A percentile compares a stretch with the other conserved stretches of the same genome.
Evolutionary conservation across 1,140 invertebrate genomes (phyloP).

Genomic region (Pogonomyrmex californicus): DNA sequence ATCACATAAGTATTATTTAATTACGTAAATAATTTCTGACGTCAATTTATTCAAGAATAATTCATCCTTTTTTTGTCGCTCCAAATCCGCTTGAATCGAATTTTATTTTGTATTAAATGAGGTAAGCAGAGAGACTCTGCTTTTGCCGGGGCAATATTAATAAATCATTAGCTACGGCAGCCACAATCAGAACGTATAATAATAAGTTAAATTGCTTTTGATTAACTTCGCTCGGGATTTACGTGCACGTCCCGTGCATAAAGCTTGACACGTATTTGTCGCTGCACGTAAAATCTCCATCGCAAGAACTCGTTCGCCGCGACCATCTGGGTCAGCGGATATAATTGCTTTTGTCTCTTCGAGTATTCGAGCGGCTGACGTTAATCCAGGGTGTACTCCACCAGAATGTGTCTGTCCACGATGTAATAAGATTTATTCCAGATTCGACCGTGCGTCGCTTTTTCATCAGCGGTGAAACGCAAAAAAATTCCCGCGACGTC

Average conservation of each 20-base stretch:
- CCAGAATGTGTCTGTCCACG: constrained; percentile 1
- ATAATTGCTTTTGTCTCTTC: constrained; percentile 57
- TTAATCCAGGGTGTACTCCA: constrained; percentile 24
- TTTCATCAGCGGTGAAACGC: constrained; percentile 17
- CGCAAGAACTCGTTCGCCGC: constrained; percentile 40
- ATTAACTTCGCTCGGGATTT: constrained; percentile 41
- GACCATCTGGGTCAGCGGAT: constrained; percentile 53
- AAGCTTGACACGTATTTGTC: constrained; percentile 53
- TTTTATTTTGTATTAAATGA: neutral
- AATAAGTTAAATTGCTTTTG: constrained; percentile 50
- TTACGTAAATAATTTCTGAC: neutral
- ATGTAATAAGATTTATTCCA: constrained; percentile 45
- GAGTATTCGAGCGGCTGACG: constrained; percentile 28
- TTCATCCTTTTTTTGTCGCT: neutral
- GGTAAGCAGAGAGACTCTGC: neutral
- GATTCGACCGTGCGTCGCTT: constrained; percentile 45
- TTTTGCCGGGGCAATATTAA: neutral
- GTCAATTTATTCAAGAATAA: neutral
- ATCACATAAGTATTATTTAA: constrained; percentile 9
- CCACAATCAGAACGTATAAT: constrained; percentile 2
- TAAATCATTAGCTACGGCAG: neutral
- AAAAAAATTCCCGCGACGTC: constrained; percentile 21
- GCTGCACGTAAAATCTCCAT: constrained; percentile 47
- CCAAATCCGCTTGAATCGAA: neutral
- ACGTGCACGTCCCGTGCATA: constrained; percentile 16